Percentiles rank a stretch among this genome's conserved stretches.
These are phyloP conservation scores for Drosophila melanosoma DNA, from an alignment of 2,888 invertebrate genomes.

Conservation along the genomic window DNA sequence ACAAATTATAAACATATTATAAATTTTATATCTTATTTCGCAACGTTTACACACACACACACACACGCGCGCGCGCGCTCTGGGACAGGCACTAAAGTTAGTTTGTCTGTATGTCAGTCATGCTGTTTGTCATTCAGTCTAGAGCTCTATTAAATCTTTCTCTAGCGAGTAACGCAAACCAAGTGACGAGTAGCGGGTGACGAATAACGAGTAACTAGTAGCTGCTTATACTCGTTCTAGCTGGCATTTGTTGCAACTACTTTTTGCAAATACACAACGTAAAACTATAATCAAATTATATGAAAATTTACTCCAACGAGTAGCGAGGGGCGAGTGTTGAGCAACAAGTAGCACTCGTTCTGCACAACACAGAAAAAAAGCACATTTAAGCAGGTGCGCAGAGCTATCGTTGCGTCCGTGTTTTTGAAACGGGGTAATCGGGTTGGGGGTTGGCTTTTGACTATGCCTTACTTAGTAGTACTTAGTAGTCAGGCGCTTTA, in stretches of 20 bases:
- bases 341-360: slow-evolving; percentile 28
- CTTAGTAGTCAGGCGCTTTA: slow-evolving; percentile 52
- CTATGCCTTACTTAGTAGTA: slow-evolving; percentile 41
- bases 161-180: slow-evolving; percentile 13
- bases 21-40: background rate
- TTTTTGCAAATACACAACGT: background rate
- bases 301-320: background rate
- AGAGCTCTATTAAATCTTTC: slow-evolving; percentile 24
- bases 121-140: slow-evolving; percentile 18
- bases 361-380: slow-evolving; percentile 31
- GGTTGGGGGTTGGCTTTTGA: slow-evolving; percentile 19
- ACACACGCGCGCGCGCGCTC: slow-evolving; percentile 53
- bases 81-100: slow-evolving; percentile 66
- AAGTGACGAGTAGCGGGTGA: slow-evolving; percentile 13
- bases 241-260: slow-evolving; percentile 8
- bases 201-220: slow-evolving; percentile 15
- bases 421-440: background rate
- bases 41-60: slow-evolving; percentile 11
- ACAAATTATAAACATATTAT: slow-evolving; percentile 3
- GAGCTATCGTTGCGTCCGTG: slow-evolving; percentile 30
- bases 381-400: slow-evolving; percentile 55
- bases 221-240: slow-evolving; percentile 4
- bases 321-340: slow-evolving; percentile 6
- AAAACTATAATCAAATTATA: slow-evolving; percentile 1
- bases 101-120: slow-evolving; percentile 23